A percentile compares a stretch with the other conserved stretches of the same genome.
phyloP scores from a whole-genome alignment of 30 jellyfish, hydroid and myxozoan species.

The Hydra vulgaris region DNA sequence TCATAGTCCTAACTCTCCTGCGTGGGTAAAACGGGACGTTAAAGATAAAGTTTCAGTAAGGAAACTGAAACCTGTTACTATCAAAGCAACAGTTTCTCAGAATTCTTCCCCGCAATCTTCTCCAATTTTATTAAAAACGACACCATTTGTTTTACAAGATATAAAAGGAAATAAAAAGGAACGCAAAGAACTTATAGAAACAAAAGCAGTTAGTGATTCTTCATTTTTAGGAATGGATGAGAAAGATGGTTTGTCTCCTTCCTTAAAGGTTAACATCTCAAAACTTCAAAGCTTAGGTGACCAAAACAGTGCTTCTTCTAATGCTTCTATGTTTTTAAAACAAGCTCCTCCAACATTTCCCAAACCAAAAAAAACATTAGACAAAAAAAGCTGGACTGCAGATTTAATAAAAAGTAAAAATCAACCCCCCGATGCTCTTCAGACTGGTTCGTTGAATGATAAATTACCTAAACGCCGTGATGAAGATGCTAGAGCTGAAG shows the following conservation, averaged over 20 bases:
- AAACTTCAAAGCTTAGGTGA: background rate
- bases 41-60: slow-evolving; percentile 26
- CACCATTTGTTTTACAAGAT: slow-evolving; percentile 10
- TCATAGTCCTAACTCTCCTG: background rate
- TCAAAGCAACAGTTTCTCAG: slow-evolving; percentile 12
- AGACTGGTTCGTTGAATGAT: slow-evolving; percentile 29
- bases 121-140: slow-evolving; percentile 1
- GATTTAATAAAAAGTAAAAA: slow-evolving; percentile 19
- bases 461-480: slow-evolving; percentile 9
- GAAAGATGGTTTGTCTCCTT: background rate
- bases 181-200: background rate
- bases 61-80: slow-evolving; percentile 21
- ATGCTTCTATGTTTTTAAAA: slow-evolving; percentile 7
- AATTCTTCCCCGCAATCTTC: slow-evolving; percentile 10
- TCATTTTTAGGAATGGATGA: slow-evolving; percentile 17
- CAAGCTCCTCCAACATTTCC: slow-evolving; percentile 10
- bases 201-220: background rate
- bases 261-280: background rate
- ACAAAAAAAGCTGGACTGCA: slow-evolving; percentile 33
- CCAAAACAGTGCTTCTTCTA: slow-evolving; percentile 2
- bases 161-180: background rate
- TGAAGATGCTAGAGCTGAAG: slow-evolving; percentile 19
- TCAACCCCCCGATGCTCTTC: slow-evolving; percentile 23
- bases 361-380: slow-evolving; percentile 7
- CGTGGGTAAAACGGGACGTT: slow-evolving; percentile 25